A percentile compares a stretch with the other conserved stretches of the same genome.
phyloP scores from a whole-genome alignment of 2,888 invertebrate species.

The Cacoxenus indagator region DNA sequence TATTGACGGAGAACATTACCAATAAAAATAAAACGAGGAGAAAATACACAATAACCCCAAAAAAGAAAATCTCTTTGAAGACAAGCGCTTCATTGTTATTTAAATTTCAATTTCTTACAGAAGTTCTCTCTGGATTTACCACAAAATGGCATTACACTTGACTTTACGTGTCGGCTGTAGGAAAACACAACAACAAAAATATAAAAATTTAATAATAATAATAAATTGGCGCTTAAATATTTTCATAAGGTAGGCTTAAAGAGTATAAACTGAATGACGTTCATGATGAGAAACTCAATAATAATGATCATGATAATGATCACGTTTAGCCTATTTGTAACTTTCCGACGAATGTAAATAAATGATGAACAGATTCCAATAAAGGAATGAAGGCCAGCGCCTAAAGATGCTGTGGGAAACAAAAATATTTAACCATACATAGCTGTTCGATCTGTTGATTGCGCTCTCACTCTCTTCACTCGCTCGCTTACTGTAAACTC shows the following conservation, averaged over 20 bases:
- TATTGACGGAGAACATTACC: not conserved
- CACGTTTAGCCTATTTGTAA: constrained; percentile 23
- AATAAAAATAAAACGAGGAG: constrained; percentile 11
- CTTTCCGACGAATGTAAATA: constrained; percentile 29
- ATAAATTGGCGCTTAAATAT: constrained; percentile 66
- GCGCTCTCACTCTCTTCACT: constrained; percentile 18
- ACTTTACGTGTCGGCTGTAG: constrained; percentile 16
- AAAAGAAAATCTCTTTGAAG: constrained; percentile 54
- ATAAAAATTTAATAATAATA: constrained; percentile 9
- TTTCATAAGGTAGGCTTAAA: constrained; percentile 42
- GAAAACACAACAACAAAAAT: constrained; percentile 37
- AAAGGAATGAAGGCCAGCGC: not conserved
- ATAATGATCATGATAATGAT: constrained; percentile 8
- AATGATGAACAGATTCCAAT: constrained; percentile 5
- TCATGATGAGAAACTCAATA: constrained; percentile 10
- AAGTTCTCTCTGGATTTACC: not conserved
- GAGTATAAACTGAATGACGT: constrained; percentile 17
- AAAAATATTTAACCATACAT: constrained; percentile 55
- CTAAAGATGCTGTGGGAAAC: constrained; percentile 57
- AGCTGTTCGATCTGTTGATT: constrained; percentile 46
- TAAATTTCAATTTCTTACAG: constrained; percentile 39
- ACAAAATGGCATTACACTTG: constrained; percentile 2
- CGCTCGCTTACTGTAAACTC: constrained; percentile 54
- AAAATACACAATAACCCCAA: constrained; percentile 8
- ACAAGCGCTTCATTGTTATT: constrained; percentile 59